Evolutionary conservation across 2,888 invertebrate species (phyloP), one percentile per base, ranked within the genome.

Genomic region (Protodeltote pygarga): DNA sequence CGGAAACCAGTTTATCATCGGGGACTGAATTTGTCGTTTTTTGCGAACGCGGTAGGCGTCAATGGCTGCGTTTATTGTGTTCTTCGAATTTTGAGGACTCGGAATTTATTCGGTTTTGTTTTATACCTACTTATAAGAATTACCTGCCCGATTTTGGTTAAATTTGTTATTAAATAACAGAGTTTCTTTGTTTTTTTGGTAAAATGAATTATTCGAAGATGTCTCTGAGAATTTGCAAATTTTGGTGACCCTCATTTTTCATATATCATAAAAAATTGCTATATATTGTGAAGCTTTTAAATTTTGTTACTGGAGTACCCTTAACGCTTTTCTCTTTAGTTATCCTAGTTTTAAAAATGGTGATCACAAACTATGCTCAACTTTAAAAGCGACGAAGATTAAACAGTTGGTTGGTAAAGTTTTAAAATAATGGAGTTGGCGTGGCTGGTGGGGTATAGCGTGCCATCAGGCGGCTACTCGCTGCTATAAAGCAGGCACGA

Each of bases 1-100:
- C 71, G 77, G 65, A 85, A 89, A 92, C 89, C 89, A 85, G 91
- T 92, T 90, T 88, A 85, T 91, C 89, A 89, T 88, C 81, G 66
- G 72, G 69, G 48, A 35, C 71, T 71, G 71, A 76, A 73, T 59
- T 78, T 64, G 65, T 76, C 72, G 71, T 81, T 86, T 87, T 87
- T 85, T 81, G 80, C 77, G 65, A 54, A 63, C 59, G 64, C 67
- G 78, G 81, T 80, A 87, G 88, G 89, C 87, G 88, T 89, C 84
- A 84, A 88, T 85, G 80, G 81, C 65, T 74, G 63, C 73, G 76
- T 73, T 81, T 81, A 84, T 82, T 77, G 79, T 80, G 70, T 85
- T 83, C 81, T 75, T 71, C 71, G 82, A 82, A 84, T 75, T 84
- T 80, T 65, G 77, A 73, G 53, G 65, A 71, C 65, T 58, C 59